Conservation (phyloP, 2,113 vertebrate genomes). For the Silurus meridionalis region DNA sequence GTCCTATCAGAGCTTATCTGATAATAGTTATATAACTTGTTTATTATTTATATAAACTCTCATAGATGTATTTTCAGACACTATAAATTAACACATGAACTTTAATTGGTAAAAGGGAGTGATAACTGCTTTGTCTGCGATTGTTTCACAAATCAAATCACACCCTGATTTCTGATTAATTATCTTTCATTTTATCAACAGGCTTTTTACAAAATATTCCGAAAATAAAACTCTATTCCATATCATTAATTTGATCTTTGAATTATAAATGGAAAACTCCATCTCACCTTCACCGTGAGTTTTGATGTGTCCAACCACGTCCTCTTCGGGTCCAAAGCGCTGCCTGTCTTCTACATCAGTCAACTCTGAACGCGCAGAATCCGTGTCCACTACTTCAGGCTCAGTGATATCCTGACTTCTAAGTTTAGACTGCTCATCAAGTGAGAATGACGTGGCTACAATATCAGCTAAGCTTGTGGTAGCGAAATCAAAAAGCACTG, state of each 20-base stretch:
- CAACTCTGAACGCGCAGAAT: background rate
- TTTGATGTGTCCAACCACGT: background rate
- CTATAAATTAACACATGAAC: background rate
- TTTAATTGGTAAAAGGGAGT: no score
- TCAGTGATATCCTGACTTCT: background rate
- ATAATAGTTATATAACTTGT: background rate
- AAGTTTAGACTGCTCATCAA: background rate
- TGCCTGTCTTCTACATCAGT: background rate
- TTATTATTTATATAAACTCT: background rate
- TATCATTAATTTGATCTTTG: background rate
- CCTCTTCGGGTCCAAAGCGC: background rate
- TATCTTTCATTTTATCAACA: background rate
- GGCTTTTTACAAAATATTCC: background rate
- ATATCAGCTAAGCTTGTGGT: background rate
- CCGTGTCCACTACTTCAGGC: constrained; percentile 2
- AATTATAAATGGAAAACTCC: background rate
- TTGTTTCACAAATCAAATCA: background rate
- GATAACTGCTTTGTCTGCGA: background rate
- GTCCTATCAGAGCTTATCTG: background rate
- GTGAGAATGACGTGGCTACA: background rate
- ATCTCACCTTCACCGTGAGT: constrained; percentile 36
- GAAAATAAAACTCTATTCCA: background rate
- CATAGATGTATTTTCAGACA: background rate
- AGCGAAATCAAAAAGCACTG: constrained; percentile 6
- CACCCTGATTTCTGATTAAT: background rate